Evolutionary conservation across 2,888 invertebrate species (phyloP), one percentile per base, ranked within the genome.

Genomic region (Pelosia muscerda): DNA sequence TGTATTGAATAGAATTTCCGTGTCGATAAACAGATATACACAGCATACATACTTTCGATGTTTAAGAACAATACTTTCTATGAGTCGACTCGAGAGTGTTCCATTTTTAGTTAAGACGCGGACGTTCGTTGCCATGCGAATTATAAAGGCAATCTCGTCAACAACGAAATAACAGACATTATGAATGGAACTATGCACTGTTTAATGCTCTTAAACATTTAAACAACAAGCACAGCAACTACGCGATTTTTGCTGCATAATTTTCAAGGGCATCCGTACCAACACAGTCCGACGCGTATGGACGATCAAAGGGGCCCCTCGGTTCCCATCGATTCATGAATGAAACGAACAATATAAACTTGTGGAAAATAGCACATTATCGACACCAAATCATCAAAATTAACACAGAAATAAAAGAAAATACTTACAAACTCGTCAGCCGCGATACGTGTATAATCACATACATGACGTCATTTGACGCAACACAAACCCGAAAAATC

Each of bases 391-490:
- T 82, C 86, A 84, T 81, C 88, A 87, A 89, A 90, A 91, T 86
- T 88, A 90, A 86, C 89, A 90, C 84, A 90, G 86, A 89, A 93
- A 92, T 93, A 92, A 91, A 90, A 88, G 91, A 93, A 93, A 93
- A 93, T 93, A 95, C 95, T 95, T 89, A 95, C 95, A 92, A 92
- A 93, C 91, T 94, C 90, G 89, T 87, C 93, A 90, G 88, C 86
- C 85, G 92, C 94, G 92, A 92, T 95, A 94, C 95, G 95, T 95
- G 95, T 95, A 90, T 94, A 89, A 90, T 92, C 94, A 94, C 90
- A 92, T 90, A 94, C 95, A 95, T 95, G 95, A 95, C 95, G 95
- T 95, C 95, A 95, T 93, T 94, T 92, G 94, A 92, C 93, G 94
- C 94, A 93, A 92, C 90, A 91, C 89, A 93, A 94, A 92, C 91